Evolutionary conservation across 2,113 vertebrate species (phyloP), one percentile per base, ranked within the genome.

Genomic region (Atlantisia rogersi): DNA sequence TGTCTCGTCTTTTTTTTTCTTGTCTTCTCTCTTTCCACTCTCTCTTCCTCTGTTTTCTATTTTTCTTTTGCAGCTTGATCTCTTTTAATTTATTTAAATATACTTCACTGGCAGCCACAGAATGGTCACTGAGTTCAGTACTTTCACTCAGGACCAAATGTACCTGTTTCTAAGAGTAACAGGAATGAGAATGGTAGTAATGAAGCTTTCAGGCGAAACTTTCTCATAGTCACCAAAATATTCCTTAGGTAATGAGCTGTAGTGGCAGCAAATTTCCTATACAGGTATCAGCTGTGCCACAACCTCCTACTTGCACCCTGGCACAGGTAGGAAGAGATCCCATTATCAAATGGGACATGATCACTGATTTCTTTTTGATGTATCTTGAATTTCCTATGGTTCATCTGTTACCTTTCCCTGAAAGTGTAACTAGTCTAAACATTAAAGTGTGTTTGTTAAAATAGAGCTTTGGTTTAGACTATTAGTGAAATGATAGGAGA

Each of bases 401-500:
- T 82, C 37, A 6, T 60, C 56, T 68, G 29, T 82, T 73, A 39
- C 28, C 28, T 82, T 85, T 88, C 50, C 64, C n/a, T 58, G 44
- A 26, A 82, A 69, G 8, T 9, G 2, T 39, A 77, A 69, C 17
- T 88, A 31, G 21, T 62, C 52, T 69, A 65, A 86, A 85, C 13
- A 26, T 69, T 82, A 26, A 59, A 68, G 22, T 24, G 37, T 62
- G 13, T 58, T 69, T 40, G 69, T 70, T 80, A 76, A 85, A 73
- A 50, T 1, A 80, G 28, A 80, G 19, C 8, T 87, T 85, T 87
- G 78, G 39, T 29, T 94, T 73, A 76, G 78, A 35, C n/a, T 69
- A 44, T 40, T 53, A 80, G 32, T 63, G 70, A 90, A 95, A 79
- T 62, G n/a, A 91, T 35, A 91, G 58, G 50, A 80, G 48, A 82